Evolutionary conservation across 2,888 invertebrate genomes (phyloP).

Genomic region (Malthinus seriepunctatus): DNA sequence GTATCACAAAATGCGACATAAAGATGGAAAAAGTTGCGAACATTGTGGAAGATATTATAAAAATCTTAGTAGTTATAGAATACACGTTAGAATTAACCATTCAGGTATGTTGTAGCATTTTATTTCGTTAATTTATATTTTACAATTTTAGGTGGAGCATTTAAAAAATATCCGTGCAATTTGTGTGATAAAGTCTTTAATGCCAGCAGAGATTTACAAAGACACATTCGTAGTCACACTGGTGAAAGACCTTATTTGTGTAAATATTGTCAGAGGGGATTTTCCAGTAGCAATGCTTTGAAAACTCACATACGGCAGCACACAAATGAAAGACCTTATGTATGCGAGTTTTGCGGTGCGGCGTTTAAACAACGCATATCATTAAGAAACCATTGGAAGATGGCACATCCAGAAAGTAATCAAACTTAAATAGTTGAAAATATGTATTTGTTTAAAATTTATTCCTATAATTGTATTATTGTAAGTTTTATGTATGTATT

Average conservation of each 20-base stretch:
- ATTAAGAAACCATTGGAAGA: slow-evolving; percentile 17
- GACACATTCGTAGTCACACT: slow-evolving; percentile 24
- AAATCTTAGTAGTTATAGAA: background rate
- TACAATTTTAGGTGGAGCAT: background rate
- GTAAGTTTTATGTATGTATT: too few species aligned
- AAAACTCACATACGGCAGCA: slow-evolving; percentile 23
- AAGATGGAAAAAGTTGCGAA: background rate
- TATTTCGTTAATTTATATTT: too few species aligned
- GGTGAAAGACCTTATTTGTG: slow-evolving; percentile 23
- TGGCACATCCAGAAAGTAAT: slow-evolving; percentile 9
- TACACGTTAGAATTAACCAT: background rate
- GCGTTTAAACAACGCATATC: slow-evolving; percentile 26
- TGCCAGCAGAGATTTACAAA: slow-evolving; percentile 12
- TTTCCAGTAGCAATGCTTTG: slow-evolving; percentile 19
- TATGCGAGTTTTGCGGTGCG: slow-evolving; percentile 16
- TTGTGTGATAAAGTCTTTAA: slow-evolving; percentile 20
- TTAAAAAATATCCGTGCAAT: slow-evolving; percentile 11
- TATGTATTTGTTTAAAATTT: too few species aligned
- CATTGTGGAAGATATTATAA: background rate
- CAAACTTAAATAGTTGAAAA: too few species aligned
- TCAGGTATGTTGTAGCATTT: background rate
- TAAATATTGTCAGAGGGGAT: slow-evolving; percentile 21
- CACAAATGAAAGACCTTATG: slow-evolving; percentile 26
- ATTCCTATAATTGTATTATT: too few species aligned
- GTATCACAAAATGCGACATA: background rate